A percentile compares a stretch with the other conserved stretches of the same genome.
phyloP scores from a whole-genome alignment of 2,888 invertebrate species.

The Tachina grossa region DNA sequence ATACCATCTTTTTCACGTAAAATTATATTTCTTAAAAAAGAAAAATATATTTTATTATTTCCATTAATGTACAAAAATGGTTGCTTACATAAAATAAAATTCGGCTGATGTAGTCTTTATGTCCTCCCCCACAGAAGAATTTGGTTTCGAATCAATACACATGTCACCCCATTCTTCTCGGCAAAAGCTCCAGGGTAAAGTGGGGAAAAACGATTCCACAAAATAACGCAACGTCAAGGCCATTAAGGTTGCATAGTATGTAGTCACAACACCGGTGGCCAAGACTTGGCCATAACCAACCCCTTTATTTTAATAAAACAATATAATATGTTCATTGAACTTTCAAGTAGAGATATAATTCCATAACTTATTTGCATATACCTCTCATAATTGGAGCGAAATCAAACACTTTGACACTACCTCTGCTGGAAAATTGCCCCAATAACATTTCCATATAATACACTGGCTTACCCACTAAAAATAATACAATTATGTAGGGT shows the following conservation, averaged over 20 bases:
- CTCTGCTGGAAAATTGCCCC: slow-evolving; percentile 89
- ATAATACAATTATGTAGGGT: slow-evolving; percentile 86
- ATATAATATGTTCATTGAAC: neutral
- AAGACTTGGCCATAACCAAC: slow-evolving; percentile 85
- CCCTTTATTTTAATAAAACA: slow-evolving; percentile 80
- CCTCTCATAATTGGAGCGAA: slow-evolving; percentile 88
- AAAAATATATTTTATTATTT: neutral
- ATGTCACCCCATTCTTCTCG: slow-evolving; percentile 83
- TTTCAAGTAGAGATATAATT: neutral
- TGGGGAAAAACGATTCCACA: slow-evolving; percentile 85
- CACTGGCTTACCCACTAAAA: slow-evolving; percentile 87
- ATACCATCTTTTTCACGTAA: slow-evolving; percentile 83
- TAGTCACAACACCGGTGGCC: slow-evolving; percentile 84
- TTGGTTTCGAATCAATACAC: slow-evolving; percentile 79
- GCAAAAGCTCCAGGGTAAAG: slow-evolving; percentile 87
- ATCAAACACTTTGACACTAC: slow-evolving; percentile 87
- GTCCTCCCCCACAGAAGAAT: slow-evolving; percentile 51
- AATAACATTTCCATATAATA: slow-evolving; percentile 89
- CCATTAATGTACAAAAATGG: neutral
- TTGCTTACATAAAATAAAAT: slow-evolving; percentile 82
- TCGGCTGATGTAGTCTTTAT: slow-evolving; percentile 81
- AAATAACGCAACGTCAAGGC: slow-evolving; percentile 87
- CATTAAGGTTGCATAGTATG: slow-evolving; percentile 88
- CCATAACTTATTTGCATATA: slow-evolving; percentile 74
- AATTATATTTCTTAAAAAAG: slow-evolving; percentile 83